These are phyloP conservation scores for Megaustenia siamemsis DNA, from an alignment of 2,888 invertebrate genomes.

Conservation along the genomic window DNA sequence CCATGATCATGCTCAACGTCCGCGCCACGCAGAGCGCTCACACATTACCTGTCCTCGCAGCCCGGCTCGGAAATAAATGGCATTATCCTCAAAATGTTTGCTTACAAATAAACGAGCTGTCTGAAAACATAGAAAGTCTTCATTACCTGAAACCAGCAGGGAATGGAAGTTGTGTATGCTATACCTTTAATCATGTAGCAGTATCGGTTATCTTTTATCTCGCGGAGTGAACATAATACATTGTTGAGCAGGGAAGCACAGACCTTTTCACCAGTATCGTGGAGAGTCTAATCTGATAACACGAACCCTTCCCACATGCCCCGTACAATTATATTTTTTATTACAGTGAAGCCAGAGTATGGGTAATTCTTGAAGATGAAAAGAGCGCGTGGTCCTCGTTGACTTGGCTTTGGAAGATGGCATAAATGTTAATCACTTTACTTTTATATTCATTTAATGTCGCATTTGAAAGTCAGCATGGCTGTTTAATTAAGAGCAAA, in stretches of 20 bases:
- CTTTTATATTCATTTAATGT: conserved; percentile 4
- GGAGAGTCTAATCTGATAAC: conserved; percentile 18
- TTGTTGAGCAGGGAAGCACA: not conserved
- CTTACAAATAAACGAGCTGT: conserved; percentile 1
- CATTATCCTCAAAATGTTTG: conserved; percentile 15
- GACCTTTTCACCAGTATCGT: not conserved
- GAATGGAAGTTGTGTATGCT: not conserved
- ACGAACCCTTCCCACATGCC: too few relatives aligned
- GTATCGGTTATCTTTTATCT: conserved; percentile 4
- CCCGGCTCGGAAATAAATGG: conserved; percentile 6
- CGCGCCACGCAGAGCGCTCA: conserved; percentile 4
- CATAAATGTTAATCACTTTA: conserved; percentile 17
- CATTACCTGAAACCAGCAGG: conserved; percentile 17
- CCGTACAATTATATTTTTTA: not conserved
- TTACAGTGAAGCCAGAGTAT: not conserved
- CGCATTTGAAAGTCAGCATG: not conserved
- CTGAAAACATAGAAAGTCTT: conserved; percentile 15
- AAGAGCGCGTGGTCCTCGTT: not conserved
- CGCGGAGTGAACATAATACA: not conserved
- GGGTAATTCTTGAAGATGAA: conserved; percentile 4
- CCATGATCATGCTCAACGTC: not conserved
- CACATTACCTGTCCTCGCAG: conserved; percentile 14
- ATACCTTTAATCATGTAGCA: conserved; percentile 4
- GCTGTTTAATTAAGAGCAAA: not conserved
- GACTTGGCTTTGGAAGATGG: not conserved